phyloP scores from a whole-genome alignment of 2,113 vertebrate genomes.

The Macrotus californicus region DNA sequence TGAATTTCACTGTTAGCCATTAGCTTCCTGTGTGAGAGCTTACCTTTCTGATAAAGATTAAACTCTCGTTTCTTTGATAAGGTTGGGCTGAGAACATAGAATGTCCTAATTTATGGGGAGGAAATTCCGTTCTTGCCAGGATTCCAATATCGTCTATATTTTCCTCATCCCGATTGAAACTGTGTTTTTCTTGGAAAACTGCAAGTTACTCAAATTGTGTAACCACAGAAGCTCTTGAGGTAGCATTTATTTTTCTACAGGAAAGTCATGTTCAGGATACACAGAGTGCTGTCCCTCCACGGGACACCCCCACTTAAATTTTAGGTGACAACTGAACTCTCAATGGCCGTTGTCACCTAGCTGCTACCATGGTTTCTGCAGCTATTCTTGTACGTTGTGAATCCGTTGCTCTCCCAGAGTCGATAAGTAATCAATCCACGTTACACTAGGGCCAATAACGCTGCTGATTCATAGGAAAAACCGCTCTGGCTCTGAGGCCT shows the following conservation, averaged over 20 bases:
- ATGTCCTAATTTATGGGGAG: background rate
- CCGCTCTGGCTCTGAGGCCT: background rate
- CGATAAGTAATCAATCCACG: background rate
- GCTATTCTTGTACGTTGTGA: background rate
- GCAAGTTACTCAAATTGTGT: background rate
- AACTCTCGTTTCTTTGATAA: background rate
- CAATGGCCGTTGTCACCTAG: background rate
- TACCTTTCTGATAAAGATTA: slow-evolving; percentile 44
- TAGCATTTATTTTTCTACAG: background rate
- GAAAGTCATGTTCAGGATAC: background rate
- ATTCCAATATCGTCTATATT: background rate
- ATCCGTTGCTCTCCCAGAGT: background rate
- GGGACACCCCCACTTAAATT: background rate
- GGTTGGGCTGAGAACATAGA: background rate
- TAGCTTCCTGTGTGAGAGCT: slow-evolving; percentile 30
- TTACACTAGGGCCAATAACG: fast-evolving
- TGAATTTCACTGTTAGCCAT: slow-evolving; percentile 40
- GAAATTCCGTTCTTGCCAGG: background rate
- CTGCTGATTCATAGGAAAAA: background rate
- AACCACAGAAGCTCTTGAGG: background rate
- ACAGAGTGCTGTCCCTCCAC: background rate
- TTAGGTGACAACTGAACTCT: background rate
- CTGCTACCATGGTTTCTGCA: background rate
- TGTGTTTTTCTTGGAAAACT: background rate
- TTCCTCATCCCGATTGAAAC: background rate